A percentile compares a stretch with the other conserved stretches of the same genome.
phyloP scores from a whole-genome alignment of 1,140 invertebrate species.

The Carposina sasakii region DNA sequence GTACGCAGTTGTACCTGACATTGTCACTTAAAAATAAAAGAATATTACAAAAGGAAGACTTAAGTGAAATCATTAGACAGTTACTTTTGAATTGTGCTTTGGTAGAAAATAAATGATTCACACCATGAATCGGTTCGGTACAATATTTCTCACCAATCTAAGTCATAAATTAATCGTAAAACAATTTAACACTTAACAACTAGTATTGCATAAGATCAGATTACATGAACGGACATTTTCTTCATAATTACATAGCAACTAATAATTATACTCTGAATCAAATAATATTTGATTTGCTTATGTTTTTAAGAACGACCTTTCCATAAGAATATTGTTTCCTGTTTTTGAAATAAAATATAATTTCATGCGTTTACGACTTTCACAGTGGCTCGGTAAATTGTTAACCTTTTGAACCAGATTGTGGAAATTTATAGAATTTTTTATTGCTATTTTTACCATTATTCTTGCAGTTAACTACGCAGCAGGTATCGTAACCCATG shows the following conservation, averaged over 20 bases:
- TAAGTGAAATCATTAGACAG: constrained; percentile 28
- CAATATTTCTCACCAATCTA: constrained; percentile 29
- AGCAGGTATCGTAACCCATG: no score
- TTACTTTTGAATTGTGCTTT: constrained; percentile 54
- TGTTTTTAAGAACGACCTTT: no score
- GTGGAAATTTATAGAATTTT: no score
- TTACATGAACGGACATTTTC: constrained; percentile 49
- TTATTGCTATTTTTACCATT: no score
- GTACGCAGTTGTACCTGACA: constrained; percentile 33
- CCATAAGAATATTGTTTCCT: no score
- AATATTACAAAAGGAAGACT: constrained; percentile 48
- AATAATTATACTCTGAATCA: constrained; percentile 42
- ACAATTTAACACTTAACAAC: constrained; percentile 71
- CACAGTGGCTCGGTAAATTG: no score
- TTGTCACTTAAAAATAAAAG: not conserved
- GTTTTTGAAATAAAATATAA: no score
- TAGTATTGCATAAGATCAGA: constrained; percentile 70
- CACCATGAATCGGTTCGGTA: constrained; percentile 23
- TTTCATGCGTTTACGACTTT: no score
- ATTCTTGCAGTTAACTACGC: no score
- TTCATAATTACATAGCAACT: no score
- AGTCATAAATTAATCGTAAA: constrained; percentile 65
- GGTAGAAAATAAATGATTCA: constrained; percentile 52
- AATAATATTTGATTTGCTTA: no score
- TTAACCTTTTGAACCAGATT: no score